These are phyloP conservation scores for Blera fallax DNA, from an alignment of 2,888 invertebrate species.

Conservation along the genomic window DNA sequence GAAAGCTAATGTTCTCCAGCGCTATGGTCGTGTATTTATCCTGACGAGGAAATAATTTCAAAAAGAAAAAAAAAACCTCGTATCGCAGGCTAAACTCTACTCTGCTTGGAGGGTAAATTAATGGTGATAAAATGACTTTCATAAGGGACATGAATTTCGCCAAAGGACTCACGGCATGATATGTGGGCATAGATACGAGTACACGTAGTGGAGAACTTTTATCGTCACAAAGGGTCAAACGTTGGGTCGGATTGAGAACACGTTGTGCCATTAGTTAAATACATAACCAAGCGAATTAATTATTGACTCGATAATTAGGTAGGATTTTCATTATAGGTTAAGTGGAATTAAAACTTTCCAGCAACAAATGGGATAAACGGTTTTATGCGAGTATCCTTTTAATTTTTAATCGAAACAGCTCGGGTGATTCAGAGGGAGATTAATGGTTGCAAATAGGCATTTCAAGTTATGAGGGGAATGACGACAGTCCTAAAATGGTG, in stretches of 20 bases:
- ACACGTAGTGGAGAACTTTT: not conserved
- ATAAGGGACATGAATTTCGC: constrained; percentile 39
- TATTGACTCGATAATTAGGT: constrained; percentile 38
- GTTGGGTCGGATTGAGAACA: not conserved
- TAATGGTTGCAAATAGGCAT: not conserved
- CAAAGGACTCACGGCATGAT: not conserved
- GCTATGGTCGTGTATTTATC: too few species aligned
- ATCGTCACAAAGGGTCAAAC: not conserved
- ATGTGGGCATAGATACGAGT: not conserved
- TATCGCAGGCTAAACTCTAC: not conserved
- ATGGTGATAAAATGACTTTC: constrained; percentile 37
- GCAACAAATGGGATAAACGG: not conserved
- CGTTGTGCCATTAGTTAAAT: constrained; percentile 18
- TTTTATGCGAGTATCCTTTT: constrained; percentile 1
- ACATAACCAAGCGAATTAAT: constrained; percentile 33
- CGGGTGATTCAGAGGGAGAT: too few species aligned
- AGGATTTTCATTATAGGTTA: constrained; percentile 41
- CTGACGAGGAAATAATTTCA: not conserved
- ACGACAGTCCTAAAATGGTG: too few species aligned
- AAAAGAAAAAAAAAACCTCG: not conserved
- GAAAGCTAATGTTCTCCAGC: too few species aligned
- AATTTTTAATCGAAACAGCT: not conserved
- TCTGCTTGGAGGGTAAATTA: constrained; percentile 20
- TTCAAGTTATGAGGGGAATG: too few species aligned
- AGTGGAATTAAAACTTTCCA: constrained; percentile 6